Evolutionary conservation across 2,113 vertebrate genomes (phyloP).

Genomic region (Anthoscopus minutus): DNA sequence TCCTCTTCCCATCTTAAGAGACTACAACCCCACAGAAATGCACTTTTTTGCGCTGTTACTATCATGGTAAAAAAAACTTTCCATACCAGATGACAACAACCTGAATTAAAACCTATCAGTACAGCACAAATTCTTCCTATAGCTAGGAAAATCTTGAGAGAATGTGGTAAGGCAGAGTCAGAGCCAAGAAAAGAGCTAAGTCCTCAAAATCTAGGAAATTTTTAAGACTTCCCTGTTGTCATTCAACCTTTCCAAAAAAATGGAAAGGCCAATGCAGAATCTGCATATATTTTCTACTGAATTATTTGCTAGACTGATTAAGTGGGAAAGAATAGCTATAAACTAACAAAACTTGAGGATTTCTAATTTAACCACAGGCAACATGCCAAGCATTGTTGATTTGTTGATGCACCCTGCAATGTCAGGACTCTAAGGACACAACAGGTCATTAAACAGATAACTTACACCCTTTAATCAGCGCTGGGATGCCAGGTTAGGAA

Average conservation of each 20-base stretch:
- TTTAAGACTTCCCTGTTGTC: not conserved
- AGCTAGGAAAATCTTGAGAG: not conserved
- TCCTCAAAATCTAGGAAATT: not conserved
- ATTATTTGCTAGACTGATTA: constrained; percentile 56
- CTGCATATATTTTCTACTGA: not conserved
- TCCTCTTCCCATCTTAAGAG: not conserved
- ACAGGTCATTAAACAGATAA: constrained; percentile 58
- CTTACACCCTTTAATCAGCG: constrained; percentile 49
- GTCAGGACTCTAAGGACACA: constrained; percentile 45
- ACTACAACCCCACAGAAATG: not conserved
- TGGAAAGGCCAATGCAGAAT: not conserved
- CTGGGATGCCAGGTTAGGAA: constrained; percentile 26
- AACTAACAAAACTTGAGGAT: constrained; percentile 62
- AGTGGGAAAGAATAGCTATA: constrained; percentile 49
- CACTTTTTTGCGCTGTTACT: not conserved
- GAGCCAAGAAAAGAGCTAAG: not conserved
- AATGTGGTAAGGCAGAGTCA: not conserved
- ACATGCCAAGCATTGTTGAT: constrained; percentile 43
- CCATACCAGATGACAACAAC: not conserved
- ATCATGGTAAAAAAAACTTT: not conserved
- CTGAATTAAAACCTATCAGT: not conserved
- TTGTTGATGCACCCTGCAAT: constrained; percentile 45
- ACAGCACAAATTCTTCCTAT: not conserved
- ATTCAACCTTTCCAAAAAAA: not conserved
- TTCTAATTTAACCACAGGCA: constrained; percentile 57